A percentile compares a stretch with the other conserved stretches of the same genome.
These are phyloP conservation scores for Calameuta filiformis DNA, from an alignment of 2,888 invertebrate species.

Conservation along the genomic window DNA sequence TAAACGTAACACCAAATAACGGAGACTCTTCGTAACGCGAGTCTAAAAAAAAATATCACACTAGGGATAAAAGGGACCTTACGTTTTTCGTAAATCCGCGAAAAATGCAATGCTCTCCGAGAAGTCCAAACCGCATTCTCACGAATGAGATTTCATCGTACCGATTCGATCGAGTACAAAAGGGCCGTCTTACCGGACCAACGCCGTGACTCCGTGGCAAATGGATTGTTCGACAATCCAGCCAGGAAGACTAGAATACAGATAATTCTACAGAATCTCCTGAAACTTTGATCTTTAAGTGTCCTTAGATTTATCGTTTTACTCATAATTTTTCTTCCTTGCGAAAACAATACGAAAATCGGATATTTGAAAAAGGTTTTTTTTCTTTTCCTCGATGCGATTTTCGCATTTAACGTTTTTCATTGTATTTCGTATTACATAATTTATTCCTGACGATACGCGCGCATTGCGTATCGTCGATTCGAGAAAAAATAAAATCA, in stretches of 20 bases:
- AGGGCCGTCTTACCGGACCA: neutral
- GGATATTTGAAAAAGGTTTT: neutral
- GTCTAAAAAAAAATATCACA: neutral
- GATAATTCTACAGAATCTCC: neutral
- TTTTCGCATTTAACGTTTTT: neutral
- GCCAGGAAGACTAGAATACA: neutral
- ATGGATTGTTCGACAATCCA: no score
- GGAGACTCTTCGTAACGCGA: neutral
- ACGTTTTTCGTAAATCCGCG: neutral
- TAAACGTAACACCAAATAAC: conserved; percentile 32
- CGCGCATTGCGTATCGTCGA: neutral
- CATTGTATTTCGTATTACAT: neutral
- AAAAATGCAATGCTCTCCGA: neutral
- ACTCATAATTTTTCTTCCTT: neutral
- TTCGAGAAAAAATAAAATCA: neutral
- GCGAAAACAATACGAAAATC: neutral
- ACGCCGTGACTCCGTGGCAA: no score
- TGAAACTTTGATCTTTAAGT: neutral
- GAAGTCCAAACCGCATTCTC: neutral
- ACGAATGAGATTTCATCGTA: neutral
- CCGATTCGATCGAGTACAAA: neutral
- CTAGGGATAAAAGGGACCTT: conserved; percentile 1
- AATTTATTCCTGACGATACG: neutral
- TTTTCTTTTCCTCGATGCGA: neutral
- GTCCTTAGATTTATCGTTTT: neutral